Evolutionary conservation across 92 coral and sea anemone species (phyloP).

Genomic region (Phymanthus crucifer): DNA sequence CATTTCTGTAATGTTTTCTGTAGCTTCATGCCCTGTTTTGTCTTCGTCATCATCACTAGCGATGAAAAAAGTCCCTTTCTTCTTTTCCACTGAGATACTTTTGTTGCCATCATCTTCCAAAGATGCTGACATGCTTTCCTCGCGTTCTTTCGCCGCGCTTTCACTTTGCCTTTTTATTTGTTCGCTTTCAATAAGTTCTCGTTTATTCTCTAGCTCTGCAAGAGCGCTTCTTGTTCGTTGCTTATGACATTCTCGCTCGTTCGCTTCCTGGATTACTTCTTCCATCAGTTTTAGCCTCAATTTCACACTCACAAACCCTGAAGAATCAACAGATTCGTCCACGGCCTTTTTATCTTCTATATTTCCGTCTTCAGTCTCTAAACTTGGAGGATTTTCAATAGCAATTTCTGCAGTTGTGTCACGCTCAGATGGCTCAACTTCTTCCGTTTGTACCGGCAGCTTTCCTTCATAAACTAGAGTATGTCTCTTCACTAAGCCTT

Average conservation of each 20-base stretch:
- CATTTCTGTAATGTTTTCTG: not conserved
- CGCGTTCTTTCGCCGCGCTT: conserved; percentile 16
- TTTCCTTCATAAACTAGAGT: conserved; percentile 51
- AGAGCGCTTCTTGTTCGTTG: conserved; percentile 44
- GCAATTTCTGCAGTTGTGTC: not conserved
- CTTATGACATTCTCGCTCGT: conserved; percentile 48
- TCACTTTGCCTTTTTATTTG: conserved; percentile 28
- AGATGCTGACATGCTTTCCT: not conserved
- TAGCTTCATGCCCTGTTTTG: not conserved
- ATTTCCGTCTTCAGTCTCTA: not conserved
- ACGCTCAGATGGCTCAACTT: too few species aligned
- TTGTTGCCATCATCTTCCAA: not conserved
- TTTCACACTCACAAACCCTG: conserved; percentile 79
- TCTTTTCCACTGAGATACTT: not conserved
- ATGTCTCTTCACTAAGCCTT: conserved; percentile 52
- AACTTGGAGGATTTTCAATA: not conserved
- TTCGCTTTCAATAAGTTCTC: conserved; percentile 34
- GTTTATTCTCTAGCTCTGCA: conserved; percentile 41
- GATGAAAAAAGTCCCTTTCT: not conserved
- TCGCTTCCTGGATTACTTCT: conserved; percentile 63
- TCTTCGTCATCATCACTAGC: not conserved
- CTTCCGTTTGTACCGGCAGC: conserved; percentile 4
- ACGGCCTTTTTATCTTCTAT: not conserved
- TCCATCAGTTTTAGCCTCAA: conserved; percentile 80
- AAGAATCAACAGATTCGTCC: conserved; percentile 59